Base-by-base conservation (phyloP, 1,140 invertebrate genomes). In the Drosophila rufa region DNA sequence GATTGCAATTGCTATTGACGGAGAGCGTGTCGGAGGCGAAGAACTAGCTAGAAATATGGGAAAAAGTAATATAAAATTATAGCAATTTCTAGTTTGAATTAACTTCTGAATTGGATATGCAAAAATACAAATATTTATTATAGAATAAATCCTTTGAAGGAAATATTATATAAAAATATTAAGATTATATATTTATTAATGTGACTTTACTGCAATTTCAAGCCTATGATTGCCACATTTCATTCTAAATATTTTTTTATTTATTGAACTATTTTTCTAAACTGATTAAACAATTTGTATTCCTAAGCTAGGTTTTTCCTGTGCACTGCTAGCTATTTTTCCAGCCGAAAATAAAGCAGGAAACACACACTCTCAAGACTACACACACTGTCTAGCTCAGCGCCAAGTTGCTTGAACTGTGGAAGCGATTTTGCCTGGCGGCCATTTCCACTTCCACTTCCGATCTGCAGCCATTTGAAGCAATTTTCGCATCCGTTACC, bases 401-500 rank as follows among this genome's bases (percentile, higher is more conserved):
- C 17, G 17, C 14, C 19, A 50, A 74, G 70, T 61, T 53, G 69
- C 38, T 30, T 75, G 71, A 74, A 75, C 60, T 74, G 69, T 61
- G 71, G 19, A 68, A 68, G 19, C 64, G 67, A 70, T 60, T 81
- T 81, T 67, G 74, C 67, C 80, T 62, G 67, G 75, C 68, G 61
- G 80, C 75, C 80, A 82, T 79, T 76, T 69, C 67, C 67, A 70
- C 67, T 48, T 67, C 65, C 65, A 65, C 59, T 70, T 81, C 79
- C 79, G 79, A 81, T 81, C 65, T 76, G 73, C 79, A 81, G 65
- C 70, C 80, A 83, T 83, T 83, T 83, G 68, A 67, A 71, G 80
- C 65, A 83, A 83, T 83, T 79, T 83, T 83, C 80, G 65, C 71
- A 71, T 83, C 80, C 80, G 80, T 70, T 83, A 75, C 69, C 64